Conservation (phyloP, 2,113 vertebrate genomes). For the Trachemys scripta region DNA sequence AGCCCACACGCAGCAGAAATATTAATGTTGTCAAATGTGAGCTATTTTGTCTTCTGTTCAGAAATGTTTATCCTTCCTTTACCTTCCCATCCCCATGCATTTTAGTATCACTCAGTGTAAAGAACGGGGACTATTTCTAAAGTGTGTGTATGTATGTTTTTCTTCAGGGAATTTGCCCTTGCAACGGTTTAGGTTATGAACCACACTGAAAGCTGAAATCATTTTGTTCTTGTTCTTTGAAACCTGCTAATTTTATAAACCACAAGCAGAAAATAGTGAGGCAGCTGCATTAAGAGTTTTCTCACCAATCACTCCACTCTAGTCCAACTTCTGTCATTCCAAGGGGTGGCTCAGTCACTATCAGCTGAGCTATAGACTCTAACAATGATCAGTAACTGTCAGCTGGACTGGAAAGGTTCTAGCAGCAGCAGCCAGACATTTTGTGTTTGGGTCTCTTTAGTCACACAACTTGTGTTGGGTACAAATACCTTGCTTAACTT, state of each 20-base stretch:
- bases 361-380: not conserved
- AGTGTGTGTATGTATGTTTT: constrained; percentile 30
- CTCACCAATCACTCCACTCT: constrained; percentile 24
- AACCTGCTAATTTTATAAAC: constrained; percentile 67
- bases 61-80: not conserved
- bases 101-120: not conserved
- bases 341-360: not conserved
- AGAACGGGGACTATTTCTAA: not conserved
- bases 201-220: constrained; percentile 58
- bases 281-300: constrained; percentile 58
- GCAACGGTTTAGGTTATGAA: constrained; percentile 48
- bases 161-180: constrained; percentile 44
- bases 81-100: not conserved
- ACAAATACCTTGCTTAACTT: constrained; percentile 15
- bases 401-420: not conserved
- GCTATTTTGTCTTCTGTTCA: not conserved
- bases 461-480: constrained; percentile 11
- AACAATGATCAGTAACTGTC: constrained; percentile 23
- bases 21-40: not conserved
- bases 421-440: not conserved
- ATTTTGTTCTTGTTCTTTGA: constrained; percentile 55
- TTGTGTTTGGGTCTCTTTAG: not conserved
- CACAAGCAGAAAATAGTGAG: constrained; percentile 58
- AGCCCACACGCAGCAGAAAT: not conserved
- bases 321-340: not conserved